Base-by-base conservation (phyloP, 2,113 vertebrate genomes). In the Spermophilus dauricus region DNA sequence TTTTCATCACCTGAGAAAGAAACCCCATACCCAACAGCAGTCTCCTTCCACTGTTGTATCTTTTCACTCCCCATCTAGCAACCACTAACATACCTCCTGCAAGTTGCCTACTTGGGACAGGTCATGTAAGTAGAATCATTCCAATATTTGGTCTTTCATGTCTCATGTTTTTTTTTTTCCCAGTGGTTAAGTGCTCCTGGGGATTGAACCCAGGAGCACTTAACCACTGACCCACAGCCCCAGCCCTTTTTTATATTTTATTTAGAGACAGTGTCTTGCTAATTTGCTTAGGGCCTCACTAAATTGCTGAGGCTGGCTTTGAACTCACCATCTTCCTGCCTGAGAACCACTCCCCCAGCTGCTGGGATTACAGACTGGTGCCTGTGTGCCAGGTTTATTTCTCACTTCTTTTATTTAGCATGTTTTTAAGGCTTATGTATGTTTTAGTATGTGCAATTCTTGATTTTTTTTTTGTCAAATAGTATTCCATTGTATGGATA, bases 381-480 rank as follows among this genome's bases (percentile, higher is more conserved):
- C 17, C 56, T 20, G 5, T 22, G 56, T 20, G 56, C 56, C 17
- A 5, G 17, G 18, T 56, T 56, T 56, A 56, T 20, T 58, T 58
- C 18, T 58, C 56, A 58, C n/a, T 30, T 72, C 42, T 88, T 77
- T 92, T 76, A 75, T 45, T 95, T 89, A 85, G 22, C 61, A 11
- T 95, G 45, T 83, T 77, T 89, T 92, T 65, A 76, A 84, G 81
- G 18, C 65, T 89, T 65, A 51, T 53, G 12, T 88, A 3, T 89
- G 13, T 69, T n/a, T 14, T 72, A 72, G 58, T 39, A 30, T 69
- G 13, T 72, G 14, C 76, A 42, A 26, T 88, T 20, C 48, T 63
- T 83, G 22, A 53, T 83, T 89, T 37, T 85, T 83, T 83, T 85
- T 91, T 73, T 77, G 75, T 80, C 5, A 12, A 85, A 75, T 93